Conservation (phyloP, 2,113 vertebrate species). For the Myiagra hebetior region DNA sequence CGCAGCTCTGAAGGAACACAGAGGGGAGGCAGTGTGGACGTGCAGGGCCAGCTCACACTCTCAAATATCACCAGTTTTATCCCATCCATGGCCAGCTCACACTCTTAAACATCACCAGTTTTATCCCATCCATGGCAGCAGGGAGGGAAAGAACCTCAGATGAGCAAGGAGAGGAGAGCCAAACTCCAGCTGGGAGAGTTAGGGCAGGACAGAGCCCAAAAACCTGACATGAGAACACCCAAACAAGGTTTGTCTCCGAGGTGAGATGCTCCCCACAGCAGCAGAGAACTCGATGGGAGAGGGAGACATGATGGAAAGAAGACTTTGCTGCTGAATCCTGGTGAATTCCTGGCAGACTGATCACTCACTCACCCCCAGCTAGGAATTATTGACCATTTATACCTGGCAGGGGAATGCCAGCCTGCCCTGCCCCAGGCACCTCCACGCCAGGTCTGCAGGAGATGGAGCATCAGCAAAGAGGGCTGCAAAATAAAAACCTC, state of each 20-base stretch:
- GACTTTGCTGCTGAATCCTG: not conserved
- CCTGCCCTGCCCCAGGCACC: not conserved
- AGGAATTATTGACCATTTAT: accelerated
- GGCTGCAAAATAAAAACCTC: not conserved
- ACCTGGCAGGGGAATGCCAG: accelerated
- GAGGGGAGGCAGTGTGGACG: not conserved
- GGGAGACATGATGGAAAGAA: not conserved
- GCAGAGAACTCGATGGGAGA: not conserved
- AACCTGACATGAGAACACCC: not conserved
- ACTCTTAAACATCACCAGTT: not conserved
- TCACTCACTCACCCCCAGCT: not conserved
- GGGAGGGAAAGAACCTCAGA: not conserved
- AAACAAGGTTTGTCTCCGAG: not conserved
- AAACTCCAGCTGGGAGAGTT: not conserved
- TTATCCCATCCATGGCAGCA: not conserved
- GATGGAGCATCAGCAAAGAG: not conserved
- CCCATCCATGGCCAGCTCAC: not conserved
- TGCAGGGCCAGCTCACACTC: not conserved
- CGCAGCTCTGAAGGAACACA: not conserved
- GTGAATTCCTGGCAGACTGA: not conserved
- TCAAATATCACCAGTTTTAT: too few relatives aligned
- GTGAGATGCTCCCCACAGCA: accelerated
- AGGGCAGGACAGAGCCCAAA: not conserved
- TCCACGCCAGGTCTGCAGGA: not conserved
- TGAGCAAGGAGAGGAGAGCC: not conserved